Conservation (phyloP, 2,888 invertebrate genomes). For the Rhyacophila evoluta region DNA sequence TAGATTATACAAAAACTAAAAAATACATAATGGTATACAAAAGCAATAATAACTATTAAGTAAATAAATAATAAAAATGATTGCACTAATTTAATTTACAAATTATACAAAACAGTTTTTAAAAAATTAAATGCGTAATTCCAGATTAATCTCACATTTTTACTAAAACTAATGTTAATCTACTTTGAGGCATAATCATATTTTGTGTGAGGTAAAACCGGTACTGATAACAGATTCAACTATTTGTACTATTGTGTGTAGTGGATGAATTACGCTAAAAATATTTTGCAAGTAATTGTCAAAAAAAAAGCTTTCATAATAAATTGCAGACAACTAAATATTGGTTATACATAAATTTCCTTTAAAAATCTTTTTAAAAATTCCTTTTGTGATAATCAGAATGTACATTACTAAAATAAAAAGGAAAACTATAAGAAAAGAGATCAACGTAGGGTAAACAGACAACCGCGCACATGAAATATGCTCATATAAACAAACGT, state of each 20-base stretch:
- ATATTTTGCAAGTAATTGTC: no score
- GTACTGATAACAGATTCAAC: not conserved
- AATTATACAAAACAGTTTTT: not conserved
- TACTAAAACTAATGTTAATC: not conserved
- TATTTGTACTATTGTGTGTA: constrained; percentile 1
- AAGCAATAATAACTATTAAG: not conserved
- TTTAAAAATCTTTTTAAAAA: no score
- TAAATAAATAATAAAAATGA: constrained; percentile 15
- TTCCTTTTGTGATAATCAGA: no score
- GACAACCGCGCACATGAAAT: no score
- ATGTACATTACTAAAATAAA: no score
- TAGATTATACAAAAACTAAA: not conserved
- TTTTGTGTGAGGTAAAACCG: constrained; percentile 21
- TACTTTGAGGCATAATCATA: constrained; percentile 9
- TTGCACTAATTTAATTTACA: not conserved
- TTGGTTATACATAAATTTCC: not conserved
- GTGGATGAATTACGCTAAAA: not conserved
- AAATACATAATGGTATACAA: not conserved
- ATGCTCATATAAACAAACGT: no score
- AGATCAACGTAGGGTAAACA: no score
- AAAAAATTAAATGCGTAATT: not conserved
- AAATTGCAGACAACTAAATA: not conserved
- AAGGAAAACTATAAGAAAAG: no score
- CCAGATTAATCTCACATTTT: not conserved
- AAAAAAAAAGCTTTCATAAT: no score